A percentile compares a stretch with the other conserved stretches of the same genome.
Conservation (phyloP, 30 jellyfish, hydroid and myxozoan species). For the Aurelia sp. region DNA sequence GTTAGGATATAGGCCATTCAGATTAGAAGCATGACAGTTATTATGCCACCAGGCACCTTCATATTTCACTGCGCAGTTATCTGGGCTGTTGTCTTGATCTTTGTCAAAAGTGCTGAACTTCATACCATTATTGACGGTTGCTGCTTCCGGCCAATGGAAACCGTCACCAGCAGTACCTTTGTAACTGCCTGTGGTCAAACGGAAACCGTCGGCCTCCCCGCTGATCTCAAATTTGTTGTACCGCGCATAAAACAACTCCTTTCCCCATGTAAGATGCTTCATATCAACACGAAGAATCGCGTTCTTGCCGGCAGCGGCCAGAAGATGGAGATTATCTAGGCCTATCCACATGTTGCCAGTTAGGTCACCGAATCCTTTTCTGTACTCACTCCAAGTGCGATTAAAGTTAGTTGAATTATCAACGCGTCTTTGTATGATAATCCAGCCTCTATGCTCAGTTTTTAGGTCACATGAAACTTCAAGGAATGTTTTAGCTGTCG, state of each 20-base stretch:
- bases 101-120: constrained; percentile 16
- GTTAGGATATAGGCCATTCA: constrained; percentile 6
- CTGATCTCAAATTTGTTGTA: constrained; percentile 21
- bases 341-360: constrained; percentile 28
- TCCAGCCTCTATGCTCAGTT: constrained; percentile 38
- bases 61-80: constrained; percentile 12
- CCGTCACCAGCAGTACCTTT: constrained; percentile 34
- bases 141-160: background rate
- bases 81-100: constrained; percentile 15
- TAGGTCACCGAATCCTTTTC: constrained; percentile 47
- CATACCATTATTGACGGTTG: constrained; percentile 9
- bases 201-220: constrained; percentile 24
- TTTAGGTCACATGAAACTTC: constrained; percentile 30
- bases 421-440: constrained; percentile 12
- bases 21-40: constrained; percentile 4
- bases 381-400: constrained; percentile 20
- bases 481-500: background rate
- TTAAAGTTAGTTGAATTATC: constrained; percentile 38
- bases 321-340: constrained; percentile 28
- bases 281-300: constrained; percentile 2
- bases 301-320: background rate
- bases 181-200: background rate
- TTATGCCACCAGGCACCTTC: constrained; percentile 49
- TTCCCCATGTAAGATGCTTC: constrained; percentile 14
- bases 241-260: constrained; percentile 12